These are phyloP conservation scores for Tinea pellionella DNA, from an alignment of 2,888 invertebrate genomes.

Conservation along the genomic window DNA sequence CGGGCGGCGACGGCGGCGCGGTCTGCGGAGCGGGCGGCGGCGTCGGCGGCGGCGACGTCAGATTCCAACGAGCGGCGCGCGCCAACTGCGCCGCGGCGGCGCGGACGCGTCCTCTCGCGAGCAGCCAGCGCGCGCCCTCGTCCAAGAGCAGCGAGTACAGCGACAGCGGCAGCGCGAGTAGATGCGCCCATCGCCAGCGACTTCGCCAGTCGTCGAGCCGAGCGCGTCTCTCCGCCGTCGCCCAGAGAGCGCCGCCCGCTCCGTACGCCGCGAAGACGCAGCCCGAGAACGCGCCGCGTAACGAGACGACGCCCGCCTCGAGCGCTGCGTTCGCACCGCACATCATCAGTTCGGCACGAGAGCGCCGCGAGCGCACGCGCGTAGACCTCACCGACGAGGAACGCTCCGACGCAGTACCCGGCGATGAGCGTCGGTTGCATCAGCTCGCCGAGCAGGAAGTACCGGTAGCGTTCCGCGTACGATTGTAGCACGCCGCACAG, in stretches of 20 bases:
- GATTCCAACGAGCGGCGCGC: not conserved
- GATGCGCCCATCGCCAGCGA: slow-evolving; percentile 73
- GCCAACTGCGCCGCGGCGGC: not conserved
- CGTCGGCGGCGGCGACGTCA: not conserved
- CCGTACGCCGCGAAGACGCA: slow-evolving; percentile 70
- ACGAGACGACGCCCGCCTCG: slow-evolving; percentile 17
- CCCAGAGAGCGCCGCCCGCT: slow-evolving; percentile 74
- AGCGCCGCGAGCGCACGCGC: not conserved
- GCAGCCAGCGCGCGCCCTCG: slow-evolving; percentile 82
- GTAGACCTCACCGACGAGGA: not conserved
- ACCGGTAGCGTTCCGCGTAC: slow-evolving; percentile 40
- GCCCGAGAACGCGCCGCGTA: slow-evolving; percentile 75
- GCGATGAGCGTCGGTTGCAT: slow-evolving; percentile 40
- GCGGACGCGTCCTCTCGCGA: slow-evolving; percentile 58
- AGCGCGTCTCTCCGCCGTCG: slow-evolving; percentile 66
- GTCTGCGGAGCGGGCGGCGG: not conserved
- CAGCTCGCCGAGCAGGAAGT: slow-evolving; percentile 44
- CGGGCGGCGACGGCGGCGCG: not conserved
- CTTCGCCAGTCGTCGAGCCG: slow-evolving; percentile 75
- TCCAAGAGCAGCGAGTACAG: slow-evolving; percentile 76
- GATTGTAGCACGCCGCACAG: slow-evolving; percentile 42
- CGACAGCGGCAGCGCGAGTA: slow-evolving; percentile 75
- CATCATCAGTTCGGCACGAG: not conserved
- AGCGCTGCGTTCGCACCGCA: not conserved
- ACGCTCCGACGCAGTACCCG: not conserved